Conservation (phyloP, 2,888 invertebrate species). For the Sarcophaga variegata region DNA sequence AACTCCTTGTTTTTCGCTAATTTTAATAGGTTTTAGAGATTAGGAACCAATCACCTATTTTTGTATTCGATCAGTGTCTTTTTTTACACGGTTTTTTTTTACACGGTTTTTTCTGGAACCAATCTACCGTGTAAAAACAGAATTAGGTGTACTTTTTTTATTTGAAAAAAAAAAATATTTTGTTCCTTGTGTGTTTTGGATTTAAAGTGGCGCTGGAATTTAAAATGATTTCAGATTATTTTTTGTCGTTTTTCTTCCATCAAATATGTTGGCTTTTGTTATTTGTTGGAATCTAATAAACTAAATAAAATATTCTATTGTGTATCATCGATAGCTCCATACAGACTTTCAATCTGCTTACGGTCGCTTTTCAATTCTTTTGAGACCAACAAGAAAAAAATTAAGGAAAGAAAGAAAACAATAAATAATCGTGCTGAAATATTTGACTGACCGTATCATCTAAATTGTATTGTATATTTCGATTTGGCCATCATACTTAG, state of each 20-base stretch:
- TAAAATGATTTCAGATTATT: slow-evolving; percentile 57
- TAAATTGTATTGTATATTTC: not conserved
- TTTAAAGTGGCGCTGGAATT: slow-evolving; percentile 67
- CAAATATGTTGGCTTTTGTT: slow-evolving; percentile 11
- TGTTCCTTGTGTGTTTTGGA: not conserved
- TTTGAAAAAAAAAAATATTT: not conserved
- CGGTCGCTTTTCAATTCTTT: not conserved
- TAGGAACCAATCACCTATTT: too few species aligned
- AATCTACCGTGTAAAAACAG: too few species aligned
- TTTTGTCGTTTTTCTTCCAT: slow-evolving; percentile 28
- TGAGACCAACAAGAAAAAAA: not conserved
- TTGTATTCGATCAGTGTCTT: too few species aligned
- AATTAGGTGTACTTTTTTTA: too few species aligned
- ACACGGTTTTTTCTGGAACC: too few species aligned
- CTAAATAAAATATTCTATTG: slow-evolving; percentile 43
- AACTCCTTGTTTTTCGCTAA: too few species aligned
- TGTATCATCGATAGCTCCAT: slow-evolving; percentile 32
- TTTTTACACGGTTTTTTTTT: too few species aligned
- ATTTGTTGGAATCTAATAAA: slow-evolving; percentile 56
- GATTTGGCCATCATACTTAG: too few species aligned
- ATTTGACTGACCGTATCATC: slow-evolving; percentile 60
- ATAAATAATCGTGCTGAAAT: slow-evolving; percentile 58
- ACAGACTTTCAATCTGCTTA: slow-evolving; percentile 47
- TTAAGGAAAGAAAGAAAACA: slow-evolving; percentile 9
- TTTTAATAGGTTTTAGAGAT: too few species aligned